Percentiles rank a stretch among this genome's conserved stretches.
These are phyloP conservation scores for Adelognathus sp. DNA, from an alignment of 2,888 invertebrate genomes.

Conservation along the genomic window DNA sequence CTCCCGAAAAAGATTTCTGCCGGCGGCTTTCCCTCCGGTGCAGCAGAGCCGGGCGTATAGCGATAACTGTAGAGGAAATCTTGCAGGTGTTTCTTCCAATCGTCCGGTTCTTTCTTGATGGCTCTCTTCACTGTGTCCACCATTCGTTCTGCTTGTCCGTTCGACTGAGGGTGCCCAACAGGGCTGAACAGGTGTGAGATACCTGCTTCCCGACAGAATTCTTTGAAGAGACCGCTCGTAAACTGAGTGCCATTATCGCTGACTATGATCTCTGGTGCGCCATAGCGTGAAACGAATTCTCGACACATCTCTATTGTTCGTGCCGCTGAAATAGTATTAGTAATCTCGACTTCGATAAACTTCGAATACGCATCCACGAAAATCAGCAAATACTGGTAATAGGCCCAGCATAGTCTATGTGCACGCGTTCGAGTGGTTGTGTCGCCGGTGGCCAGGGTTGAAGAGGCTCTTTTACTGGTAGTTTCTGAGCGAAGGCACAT, in stretches of 20 bases:
- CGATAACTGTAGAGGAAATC: constrained; percentile 30
- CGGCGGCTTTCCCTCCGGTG: constrained; percentile 28
- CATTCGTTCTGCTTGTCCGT: constrained; percentile 34
- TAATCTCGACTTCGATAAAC: constrained; percentile 37
- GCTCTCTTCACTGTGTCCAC: constrained; percentile 41
- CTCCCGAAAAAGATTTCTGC: constrained; percentile 29
- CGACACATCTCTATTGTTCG: constrained; percentile 39
- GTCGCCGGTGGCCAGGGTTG: too few relatives aligned
- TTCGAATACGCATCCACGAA: constrained; percentile 22
- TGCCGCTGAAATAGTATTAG: constrained; percentile 18
- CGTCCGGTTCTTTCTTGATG: constrained; percentile 14
- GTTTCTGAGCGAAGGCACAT: constrained; percentile 30
- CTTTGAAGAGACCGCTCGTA: constrained; percentile 24
- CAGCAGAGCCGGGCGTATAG: constrained; percentile 23
- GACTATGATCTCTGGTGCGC: constrained; percentile 25
- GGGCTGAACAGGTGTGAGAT: constrained; percentile 21
- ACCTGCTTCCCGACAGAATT: constrained; percentile 7
- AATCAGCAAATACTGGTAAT: constrained; percentile 16
- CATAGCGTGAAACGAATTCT: constrained; percentile 31
- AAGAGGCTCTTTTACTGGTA: too few relatives aligned
- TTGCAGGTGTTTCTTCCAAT: constrained; percentile 34
- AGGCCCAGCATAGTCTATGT: constrained; percentile 28
- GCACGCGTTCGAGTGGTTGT: too few relatives aligned
- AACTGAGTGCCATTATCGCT: constrained; percentile 39
- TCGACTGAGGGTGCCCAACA: constrained; percentile 24